Evolutionary conservation across 2,888 invertebrate genomes (phyloP).

Genomic region (Platerodrilus igneus): DNA sequence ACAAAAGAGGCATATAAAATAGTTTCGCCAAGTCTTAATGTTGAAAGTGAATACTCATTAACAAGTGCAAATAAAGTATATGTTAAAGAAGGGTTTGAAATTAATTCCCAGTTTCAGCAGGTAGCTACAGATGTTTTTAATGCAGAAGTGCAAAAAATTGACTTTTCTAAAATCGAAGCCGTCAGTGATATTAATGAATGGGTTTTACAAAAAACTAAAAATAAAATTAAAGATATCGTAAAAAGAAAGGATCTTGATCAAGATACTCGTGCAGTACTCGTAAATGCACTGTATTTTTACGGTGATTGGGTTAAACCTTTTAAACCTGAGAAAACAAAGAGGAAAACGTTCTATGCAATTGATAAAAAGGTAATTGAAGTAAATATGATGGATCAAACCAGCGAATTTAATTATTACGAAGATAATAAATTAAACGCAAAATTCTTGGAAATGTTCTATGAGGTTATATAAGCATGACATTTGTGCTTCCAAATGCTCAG

Average conservation of each 20-base stretch:
- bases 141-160: constrained; percentile 52
- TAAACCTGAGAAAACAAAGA: constrained; percentile 25
- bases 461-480: constrained; percentile 24
- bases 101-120: constrained; percentile 54
- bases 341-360: constrained; percentile 30
- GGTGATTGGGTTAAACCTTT: constrained; percentile 34
- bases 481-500: constrained; percentile 25
- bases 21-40: constrained; percentile 24
- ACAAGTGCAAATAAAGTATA: constrained; percentile 55
- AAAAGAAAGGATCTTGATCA: constrained; percentile 26
- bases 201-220: constrained; percentile 40
- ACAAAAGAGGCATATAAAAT: constrained; percentile 3
- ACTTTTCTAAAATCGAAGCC: constrained; percentile 29
- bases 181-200: constrained; percentile 39
- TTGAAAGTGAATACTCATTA: constrained; percentile 27
- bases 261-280: constrained; percentile 35
- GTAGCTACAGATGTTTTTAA: constrained; percentile 58
- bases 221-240: constrained; percentile 39
- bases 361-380: constrained; percentile 29
- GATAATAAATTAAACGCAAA: constrained; percentile 33
- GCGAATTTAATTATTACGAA: constrained; percentile 35
- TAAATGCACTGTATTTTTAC: constrained; percentile 42
- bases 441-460: constrained; percentile 36
- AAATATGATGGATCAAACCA: constrained; percentile 35
- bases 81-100: constrained; percentile 50